Conservation (phyloP, 2,797 vertebrate species). For the Lophura swinhoii region DNA sequence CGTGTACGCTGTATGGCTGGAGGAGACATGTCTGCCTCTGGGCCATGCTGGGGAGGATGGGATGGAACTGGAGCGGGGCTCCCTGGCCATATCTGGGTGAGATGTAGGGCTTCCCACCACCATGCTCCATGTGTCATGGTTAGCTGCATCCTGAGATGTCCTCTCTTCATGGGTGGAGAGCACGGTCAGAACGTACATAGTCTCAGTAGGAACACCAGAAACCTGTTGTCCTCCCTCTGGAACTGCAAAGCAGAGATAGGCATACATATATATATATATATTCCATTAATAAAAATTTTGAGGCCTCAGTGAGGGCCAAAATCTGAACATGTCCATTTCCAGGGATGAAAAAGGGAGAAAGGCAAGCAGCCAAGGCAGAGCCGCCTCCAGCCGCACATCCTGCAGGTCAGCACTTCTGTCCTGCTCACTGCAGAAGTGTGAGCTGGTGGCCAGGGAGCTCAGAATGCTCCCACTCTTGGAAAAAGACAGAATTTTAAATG, state of each 20-base stretch:
- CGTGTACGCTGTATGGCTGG: not conserved
- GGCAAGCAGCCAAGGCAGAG: not conserved
- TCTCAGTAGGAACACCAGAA: slow-evolving; percentile 4
- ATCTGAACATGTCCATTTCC: not conserved
- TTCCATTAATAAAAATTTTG: not conserved
- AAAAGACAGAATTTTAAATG: not conserved
- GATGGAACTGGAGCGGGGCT: not conserved
- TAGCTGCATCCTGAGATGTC: not conserved
- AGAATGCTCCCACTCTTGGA: not conserved
- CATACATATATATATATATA: not conserved
- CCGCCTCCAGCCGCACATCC: not conserved
- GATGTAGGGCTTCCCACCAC: not conserved
- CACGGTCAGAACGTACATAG: fast-evolving
- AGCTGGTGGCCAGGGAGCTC: not conserved
- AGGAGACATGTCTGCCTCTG: not conserved
- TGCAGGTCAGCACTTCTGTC: not conserved
- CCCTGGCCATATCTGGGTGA: not conserved
- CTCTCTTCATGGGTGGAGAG: not conserved
- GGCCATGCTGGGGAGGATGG: not conserved
- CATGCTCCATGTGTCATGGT: not conserved
- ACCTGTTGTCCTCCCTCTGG: slow-evolving; percentile 1
- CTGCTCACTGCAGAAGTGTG: not conserved
- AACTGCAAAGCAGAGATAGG: not conserved
- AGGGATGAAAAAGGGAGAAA: not conserved
- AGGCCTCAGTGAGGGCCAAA: slow-evolving; percentile 26